A percentile compares a stretch with the other conserved stretches of the same genome.
Evolutionary conservation across 2,113 vertebrate species (phyloP).

Genomic region (Callithrix jacchus): DNA sequence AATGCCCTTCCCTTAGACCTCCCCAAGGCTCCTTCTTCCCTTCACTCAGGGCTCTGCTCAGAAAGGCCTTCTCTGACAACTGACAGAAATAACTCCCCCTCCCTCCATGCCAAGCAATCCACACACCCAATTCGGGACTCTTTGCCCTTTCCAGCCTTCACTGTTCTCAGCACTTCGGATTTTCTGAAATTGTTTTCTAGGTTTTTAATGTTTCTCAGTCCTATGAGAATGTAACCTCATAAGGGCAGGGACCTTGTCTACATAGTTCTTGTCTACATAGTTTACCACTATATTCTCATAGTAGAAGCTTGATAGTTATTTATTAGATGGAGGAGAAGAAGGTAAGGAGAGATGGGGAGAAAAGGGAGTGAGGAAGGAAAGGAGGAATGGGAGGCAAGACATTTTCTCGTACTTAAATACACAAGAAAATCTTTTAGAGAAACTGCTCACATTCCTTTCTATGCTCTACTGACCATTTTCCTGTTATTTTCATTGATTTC

Average conservation of each 20-base stretch:
- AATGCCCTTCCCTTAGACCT: not conserved
- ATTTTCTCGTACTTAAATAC: not conserved
- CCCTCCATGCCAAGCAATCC: not conserved
- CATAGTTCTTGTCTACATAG: not conserved
- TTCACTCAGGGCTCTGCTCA: not conserved
- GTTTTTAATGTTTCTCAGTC: not conserved
- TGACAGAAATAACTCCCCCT: not conserved
- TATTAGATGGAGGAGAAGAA: not conserved
- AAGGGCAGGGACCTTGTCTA: not conserved
- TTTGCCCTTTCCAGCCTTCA: not conserved
- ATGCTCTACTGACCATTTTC: not conserved
- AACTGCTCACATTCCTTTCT: not conserved
- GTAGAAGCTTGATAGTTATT: not conserved
- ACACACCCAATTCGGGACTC: not conserved
- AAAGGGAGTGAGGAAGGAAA: accelerated
- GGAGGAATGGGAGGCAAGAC: not conserved
- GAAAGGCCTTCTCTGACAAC: not conserved
- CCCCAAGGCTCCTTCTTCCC: not conserved
- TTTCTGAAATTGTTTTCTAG: not conserved
- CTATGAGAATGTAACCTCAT: not conserved
- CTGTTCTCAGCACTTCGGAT: not conserved
- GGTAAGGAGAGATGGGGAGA: no score
- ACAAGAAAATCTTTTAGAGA: not conserved
- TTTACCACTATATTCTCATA: not conserved
- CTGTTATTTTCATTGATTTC: not conserved